Evolutionary conservation across 2,797 vertebrate genomes (phyloP), one percentile per base, ranked within the genome.

Genomic region (Eulemur rubriventer): DNA sequence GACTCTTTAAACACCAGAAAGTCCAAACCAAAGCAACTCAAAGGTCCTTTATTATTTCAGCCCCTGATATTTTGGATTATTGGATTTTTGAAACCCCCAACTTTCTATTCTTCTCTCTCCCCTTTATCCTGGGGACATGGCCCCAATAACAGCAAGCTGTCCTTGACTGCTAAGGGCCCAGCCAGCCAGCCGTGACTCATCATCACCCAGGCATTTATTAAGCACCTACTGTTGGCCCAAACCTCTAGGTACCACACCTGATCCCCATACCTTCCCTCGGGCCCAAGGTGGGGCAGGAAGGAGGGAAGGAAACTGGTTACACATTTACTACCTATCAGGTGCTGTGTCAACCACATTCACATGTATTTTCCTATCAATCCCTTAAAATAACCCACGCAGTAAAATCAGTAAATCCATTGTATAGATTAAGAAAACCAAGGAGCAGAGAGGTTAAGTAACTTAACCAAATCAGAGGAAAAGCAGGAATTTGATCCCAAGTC

Each of bases 281-380:
- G 17, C 38, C 85, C 85, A 38, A 43, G 35, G 35, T 57, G 6
- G 26, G 48, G 35, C 72, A 46, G 65, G 75, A 41, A 73, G 55
- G 43, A 83, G 57, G 73, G 57, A 16, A 65, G 46, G 86, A 65
- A 41, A 26, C 2, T 8, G 10, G 41, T 70, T 73, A n/a, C 26
- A 28, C 38, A 48, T 14, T 69, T 38, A 30, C 55, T 11, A 18
- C 1, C 0, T 7, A 8, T 24, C 63, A 28, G 28, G 17, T 26
- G n/a, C 82, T 14, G 24, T 22, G 7, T n/a, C 28, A 33, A 20
- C 18, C 43, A 75, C 35, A 2, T 16, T 38, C 28, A 50, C 1
- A 0, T 1, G 0, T 18, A 17, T 28, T 10, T 48, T 5, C 33
- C 46, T 28, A 20, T 65, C 28, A 20, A 35, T 38, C 28, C 82